Base-by-base conservation (phyloP, 2,113 vertebrate genomes). In the Serilophus lunatus region DNA sequence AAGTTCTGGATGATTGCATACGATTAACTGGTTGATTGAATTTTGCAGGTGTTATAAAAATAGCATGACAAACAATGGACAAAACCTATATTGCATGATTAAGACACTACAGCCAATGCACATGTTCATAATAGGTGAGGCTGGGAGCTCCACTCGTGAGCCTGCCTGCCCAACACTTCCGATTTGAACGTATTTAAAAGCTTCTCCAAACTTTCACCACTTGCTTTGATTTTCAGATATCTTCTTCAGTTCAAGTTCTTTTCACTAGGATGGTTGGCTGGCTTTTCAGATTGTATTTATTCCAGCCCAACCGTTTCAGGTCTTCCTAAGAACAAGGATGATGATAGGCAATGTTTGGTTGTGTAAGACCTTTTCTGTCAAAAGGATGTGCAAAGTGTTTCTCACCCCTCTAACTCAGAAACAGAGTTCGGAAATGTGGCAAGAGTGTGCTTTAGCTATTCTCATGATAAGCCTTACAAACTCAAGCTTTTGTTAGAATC, bases 21-120 rank as follows among this genome's bases (percentile, higher is more conserved):
- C 91, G 90, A 97, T 97, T 96, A 97, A 96, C 79, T 92, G 95
- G 80, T 83, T 95, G 95, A 96, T 95, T 96, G 96, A 95, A 76
- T 95, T 94, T 92, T 96, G 93, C 95, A 95, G 86, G 82, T 95
- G 93, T 90, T 94, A 95, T 49, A 85, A 97, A 95, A 94, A 81
- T 76, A 96, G 92, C 92, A 74, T 9, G 71, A 92, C 68, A 93
- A 96, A 93, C 93, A 92, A 75, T 29, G 71, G 91, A 81, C 35
- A 94, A 80, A 91, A 74, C 71, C 91, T 87, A 29, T 26, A 85
- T 25, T 36, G 63, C 61, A 29, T 12, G 44, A 81, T 93, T 70
- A 85, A 88, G 59, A 85, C 63, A 68, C 50, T 33, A 74, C 70
- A 88, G 56, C 13, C 66, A 64, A 53, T 31, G 77, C 66, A 76